phyloP scores from a whole-genome alignment of 2,113 vertebrate species.

The Eleginops maclovinus region DNA sequence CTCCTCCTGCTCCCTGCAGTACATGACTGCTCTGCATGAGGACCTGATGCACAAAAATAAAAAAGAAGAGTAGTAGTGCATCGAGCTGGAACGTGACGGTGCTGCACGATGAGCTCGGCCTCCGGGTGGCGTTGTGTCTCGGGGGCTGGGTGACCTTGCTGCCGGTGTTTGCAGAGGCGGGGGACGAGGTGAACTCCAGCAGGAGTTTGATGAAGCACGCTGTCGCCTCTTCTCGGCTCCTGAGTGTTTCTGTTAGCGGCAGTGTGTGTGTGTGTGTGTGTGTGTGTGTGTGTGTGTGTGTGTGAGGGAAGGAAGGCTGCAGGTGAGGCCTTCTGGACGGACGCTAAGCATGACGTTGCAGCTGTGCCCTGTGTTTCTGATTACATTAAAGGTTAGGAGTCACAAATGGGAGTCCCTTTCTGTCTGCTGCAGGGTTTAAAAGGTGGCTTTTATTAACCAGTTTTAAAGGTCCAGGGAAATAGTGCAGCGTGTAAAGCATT shows the following conservation, averaged over 20 bases:
- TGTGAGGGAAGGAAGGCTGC: no score
- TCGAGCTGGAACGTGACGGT: constrained; percentile 48
- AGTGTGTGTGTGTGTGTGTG: no score
- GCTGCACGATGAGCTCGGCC: constrained; percentile 27
- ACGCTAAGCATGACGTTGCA: no score
- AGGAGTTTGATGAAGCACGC: constrained; percentile 51
- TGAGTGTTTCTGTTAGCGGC: constrained; percentile 20
- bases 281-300: no score
- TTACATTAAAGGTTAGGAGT: no score
- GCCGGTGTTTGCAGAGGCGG: constrained; percentile 39
- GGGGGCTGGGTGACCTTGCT: constrained; percentile 58
- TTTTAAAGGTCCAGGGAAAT: no score
- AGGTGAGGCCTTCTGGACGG: no score
- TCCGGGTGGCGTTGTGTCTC: constrained; percentile 31
- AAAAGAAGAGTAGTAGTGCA: constrained; percentile 40
- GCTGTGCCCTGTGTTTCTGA: no score
- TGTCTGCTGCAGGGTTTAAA: no score
- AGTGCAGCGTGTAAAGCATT: no score
- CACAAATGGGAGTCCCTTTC: no score
- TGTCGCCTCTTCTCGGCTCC: constrained; percentile 37
- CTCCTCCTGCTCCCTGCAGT: constrained; percentile 5
- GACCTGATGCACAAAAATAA: constrained; percentile 25
- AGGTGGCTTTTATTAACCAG: no score
- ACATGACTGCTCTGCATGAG: constrained; percentile 35
- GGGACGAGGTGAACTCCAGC: constrained; percentile 48